Conservation (phyloP, 2,113 vertebrate genomes). For the Chunga burmeisteri region DNA sequence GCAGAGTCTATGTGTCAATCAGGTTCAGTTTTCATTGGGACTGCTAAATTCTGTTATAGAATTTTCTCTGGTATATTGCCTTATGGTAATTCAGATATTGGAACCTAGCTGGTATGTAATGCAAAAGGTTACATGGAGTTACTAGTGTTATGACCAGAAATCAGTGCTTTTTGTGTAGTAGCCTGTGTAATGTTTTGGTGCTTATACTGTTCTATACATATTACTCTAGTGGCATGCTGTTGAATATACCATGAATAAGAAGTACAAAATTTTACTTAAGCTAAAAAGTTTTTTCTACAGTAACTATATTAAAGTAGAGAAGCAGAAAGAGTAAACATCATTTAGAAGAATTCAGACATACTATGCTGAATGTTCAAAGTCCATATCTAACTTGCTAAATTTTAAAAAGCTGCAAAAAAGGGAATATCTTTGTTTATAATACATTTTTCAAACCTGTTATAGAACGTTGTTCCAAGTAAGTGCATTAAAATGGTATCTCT, state of each 20-base stretch:
- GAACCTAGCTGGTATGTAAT: background rate
- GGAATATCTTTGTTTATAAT: background rate
- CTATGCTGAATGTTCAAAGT: background rate
- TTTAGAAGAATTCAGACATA: background rate
- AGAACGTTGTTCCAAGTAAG: background rate
- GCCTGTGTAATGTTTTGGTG: background rate
- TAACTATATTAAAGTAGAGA: background rate
- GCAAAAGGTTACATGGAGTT: background rate
- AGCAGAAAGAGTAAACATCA: background rate
- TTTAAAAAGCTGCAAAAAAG: background rate
- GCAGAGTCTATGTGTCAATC: background rate
- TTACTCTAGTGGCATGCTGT: background rate
- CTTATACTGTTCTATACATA: fast-evolving
- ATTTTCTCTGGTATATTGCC: background rate
- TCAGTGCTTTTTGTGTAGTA: background rate
- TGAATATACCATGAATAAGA: background rate
- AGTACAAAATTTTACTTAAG: background rate
- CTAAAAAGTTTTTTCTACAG: background rate
- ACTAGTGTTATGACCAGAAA: background rate
- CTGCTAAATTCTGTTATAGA: background rate
- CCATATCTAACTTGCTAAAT: background rate
- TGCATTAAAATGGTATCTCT: background rate
- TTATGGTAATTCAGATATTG: background rate
- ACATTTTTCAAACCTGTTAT: background rate
- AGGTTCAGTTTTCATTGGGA: background rate